These are phyloP conservation scores for Tridacna gigas DNA, from an alignment of 2,888 invertebrate species.

Conservation along the genomic window DNA sequence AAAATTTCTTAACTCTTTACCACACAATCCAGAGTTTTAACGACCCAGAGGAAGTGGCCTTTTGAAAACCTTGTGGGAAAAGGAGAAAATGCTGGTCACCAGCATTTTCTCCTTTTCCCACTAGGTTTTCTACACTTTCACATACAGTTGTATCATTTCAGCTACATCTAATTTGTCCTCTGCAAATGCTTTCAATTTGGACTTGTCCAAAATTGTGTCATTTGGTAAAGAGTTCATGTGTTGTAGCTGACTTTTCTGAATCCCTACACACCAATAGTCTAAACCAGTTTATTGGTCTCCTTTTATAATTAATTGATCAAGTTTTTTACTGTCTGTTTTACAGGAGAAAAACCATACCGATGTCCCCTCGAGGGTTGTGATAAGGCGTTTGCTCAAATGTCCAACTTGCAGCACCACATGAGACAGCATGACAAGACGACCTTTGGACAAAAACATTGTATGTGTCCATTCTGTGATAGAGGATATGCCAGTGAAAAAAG, in stretches of 20 bases:
- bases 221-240: neutral
- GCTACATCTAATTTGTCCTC: no score
- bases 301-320: neutral
- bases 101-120: no score
- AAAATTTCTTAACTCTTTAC: no score
- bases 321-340: conserved; percentile 75
- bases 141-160: no score
- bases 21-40: no score
- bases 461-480: conserved; percentile 97
- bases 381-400: conserved; percentile 97
- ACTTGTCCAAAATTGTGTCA: no score
- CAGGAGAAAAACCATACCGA: conserved; percentile 98
- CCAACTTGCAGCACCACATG: conserved; percentile 97
- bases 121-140: no score
- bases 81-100: no score
- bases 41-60: no score
- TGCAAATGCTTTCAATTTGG: no score
- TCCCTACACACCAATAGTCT: neutral
- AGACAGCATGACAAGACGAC: conserved; percentile 94
- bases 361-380: conserved; percentile 97
- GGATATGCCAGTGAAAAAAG: conserved; percentile 98
- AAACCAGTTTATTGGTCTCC: neutral
- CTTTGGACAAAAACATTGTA: conserved; percentile 95
- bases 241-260: neutral
- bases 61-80: no score